These are phyloP conservation scores for Protomyctophum bolini DNA, from an alignment of 2,113 vertebrate species.

Conservation along the genomic window DNA sequence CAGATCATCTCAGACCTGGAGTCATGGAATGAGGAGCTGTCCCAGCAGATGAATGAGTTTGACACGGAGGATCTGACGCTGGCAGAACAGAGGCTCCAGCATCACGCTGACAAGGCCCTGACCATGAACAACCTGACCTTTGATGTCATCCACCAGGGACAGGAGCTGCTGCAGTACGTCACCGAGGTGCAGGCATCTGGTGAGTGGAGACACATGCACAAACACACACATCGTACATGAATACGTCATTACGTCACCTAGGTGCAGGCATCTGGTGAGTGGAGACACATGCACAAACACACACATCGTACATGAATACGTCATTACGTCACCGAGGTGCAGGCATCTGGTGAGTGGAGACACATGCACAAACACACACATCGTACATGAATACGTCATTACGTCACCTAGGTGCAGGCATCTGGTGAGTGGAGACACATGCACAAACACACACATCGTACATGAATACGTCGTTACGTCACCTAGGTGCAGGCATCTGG, in stretches of 20 bases:
- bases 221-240: no score
- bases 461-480: no score
- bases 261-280: slow-evolving; percentile 95
- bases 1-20: slow-evolving; percentile 99
- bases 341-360: slow-evolving; percentile 89
- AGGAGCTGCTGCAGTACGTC: slow-evolving; percentile 96
- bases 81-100: slow-evolving; percentile 96
- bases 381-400: no score
- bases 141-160: slow-evolving; percentile 98
- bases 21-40: slow-evolving; percentile 98
- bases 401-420: slow-evolving; percentile 97
- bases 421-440: slow-evolving; percentile 84
- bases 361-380: not conserved
- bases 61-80: slow-evolving; percentile 97
- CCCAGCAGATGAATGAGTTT: slow-evolving; percentile 96
- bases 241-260: slow-evolving; percentile 80
- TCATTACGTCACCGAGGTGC: slow-evolving; percentile 98
- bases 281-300: not conserved
- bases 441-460: not conserved
- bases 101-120: slow-evolving; percentile 97
- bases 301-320: no score
- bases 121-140: slow-evolving; percentile 99
- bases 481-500: slow-evolving; percentile 97
- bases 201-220: slow-evolving; percentile 68
- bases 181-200: slow-evolving; percentile 97